These are phyloP conservation scores for Cassiopea andromeda DNA, from an alignment of 30 jellyfish, hydroid and myxozoan genomes.

Conservation along the genomic window DNA sequence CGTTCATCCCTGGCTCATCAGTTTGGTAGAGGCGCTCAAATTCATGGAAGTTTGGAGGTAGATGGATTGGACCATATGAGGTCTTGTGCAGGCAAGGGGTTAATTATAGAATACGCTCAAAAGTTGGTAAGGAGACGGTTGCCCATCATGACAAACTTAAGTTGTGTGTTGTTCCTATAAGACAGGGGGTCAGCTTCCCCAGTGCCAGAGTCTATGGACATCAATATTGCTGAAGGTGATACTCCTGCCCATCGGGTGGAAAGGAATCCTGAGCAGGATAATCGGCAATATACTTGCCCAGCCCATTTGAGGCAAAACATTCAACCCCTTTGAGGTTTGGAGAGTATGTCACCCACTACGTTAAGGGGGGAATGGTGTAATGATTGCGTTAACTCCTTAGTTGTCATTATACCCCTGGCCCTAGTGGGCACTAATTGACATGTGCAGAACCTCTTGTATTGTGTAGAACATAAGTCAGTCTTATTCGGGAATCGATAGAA, in stretches of 20 bases:
- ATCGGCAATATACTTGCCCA: background rate
- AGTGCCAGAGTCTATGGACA: slow-evolving; percentile 1
- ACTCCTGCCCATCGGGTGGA: background rate
- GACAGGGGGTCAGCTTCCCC: slow-evolving; percentile 10
- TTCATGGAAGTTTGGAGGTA: slow-evolving; percentile 43
- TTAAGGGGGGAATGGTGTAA: too few species aligned
- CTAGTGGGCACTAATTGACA: too few species aligned
- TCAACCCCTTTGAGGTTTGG: background rate
- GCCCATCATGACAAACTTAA: slow-evolving; percentile 41
- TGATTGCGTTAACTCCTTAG: too few species aligned
- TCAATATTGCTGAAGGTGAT: background rate
- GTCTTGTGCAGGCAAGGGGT: slow-evolving; percentile 28
- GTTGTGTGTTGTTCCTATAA: slow-evolving; percentile 9
- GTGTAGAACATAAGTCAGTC: background rate
- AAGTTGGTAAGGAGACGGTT: slow-evolving; percentile 16
- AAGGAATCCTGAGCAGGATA: background rate
- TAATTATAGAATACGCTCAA: slow-evolving; percentile 18
- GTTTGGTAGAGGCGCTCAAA: slow-evolving; percentile 38
- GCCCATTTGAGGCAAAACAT: background rate
- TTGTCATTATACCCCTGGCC: too few species aligned
- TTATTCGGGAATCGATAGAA: background rate
- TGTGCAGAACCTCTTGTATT: background rate
- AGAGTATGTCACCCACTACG: too few species aligned
- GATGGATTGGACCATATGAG: slow-evolving; percentile 28
- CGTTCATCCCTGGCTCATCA: slow-evolving; percentile 18